Evolutionary conservation across 2,888 invertebrate genomes (phyloP), one percentile per base, ranked within the genome.

Genomic region (Tanytarsus gracilentus): DNA sequence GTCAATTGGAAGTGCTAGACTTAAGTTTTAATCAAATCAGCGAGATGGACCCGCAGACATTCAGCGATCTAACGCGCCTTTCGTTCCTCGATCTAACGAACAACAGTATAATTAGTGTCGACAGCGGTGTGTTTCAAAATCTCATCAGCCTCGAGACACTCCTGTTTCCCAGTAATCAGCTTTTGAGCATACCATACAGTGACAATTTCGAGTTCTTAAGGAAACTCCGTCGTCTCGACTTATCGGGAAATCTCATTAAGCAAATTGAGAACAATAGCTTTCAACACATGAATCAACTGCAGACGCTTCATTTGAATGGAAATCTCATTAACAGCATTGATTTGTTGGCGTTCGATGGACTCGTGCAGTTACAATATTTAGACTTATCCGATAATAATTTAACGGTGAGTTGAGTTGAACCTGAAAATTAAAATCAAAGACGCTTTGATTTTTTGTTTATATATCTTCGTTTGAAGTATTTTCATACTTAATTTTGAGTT

Each of bases 361-460:
- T 92, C 59, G 80, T 82, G 55, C 80, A 84, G 50, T 72, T 94
- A 50, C 82, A 84, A 63, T 79, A 80, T 67, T 77, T 92, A 67
- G 85, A 88, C 72, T 75, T 92, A 64, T 84, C 86, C 64, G 85
- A 88, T 70, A 93, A 93, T 73, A 86, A 88, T 71, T 78, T 94
- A 69, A 85, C 86, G 66, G 76, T 78, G 49, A 77, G 71, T 69
- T 48, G 25, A 49, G n/a, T 16, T n/a, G 5, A 7, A n/a, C 33
- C 11, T 33, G 33, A 33, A n/a, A 25, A 30, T 26, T 5, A 5
- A 33, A 33, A 5, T 3, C 9, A 33, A 33, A 33, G n/a, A 5
- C n/a, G 25, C 27, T 55, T 33, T 16, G 30, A 23, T 33, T 3
- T 33, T 33, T 33, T 33, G 33, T 9, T 9, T 30, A 40, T 29